Evolutionary conservation across 2,797 vertebrate genomes (phyloP).

Genomic region (Numenius phaeopus): DNA sequence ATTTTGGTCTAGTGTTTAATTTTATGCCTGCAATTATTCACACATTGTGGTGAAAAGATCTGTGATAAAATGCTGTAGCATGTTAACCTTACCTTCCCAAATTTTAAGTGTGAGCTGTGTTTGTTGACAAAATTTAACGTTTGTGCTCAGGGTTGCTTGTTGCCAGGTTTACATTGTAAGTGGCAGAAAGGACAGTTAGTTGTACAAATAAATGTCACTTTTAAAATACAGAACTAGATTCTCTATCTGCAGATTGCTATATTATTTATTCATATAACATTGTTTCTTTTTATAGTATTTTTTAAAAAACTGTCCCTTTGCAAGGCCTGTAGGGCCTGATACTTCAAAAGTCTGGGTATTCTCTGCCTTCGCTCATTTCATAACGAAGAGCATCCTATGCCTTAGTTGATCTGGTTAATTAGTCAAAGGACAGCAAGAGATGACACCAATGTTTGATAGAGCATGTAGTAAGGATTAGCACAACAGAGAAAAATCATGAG

Average conservation of each 20-base stretch:
- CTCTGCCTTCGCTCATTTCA: not conserved
- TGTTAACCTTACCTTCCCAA: not conserved
- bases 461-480: not conserved
- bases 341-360: not conserved
- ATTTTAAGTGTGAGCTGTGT: not conserved
- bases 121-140: not conserved
- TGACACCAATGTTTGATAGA: not conserved
- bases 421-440: not conserved
- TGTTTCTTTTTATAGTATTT: not conserved
- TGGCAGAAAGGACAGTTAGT: not conserved
- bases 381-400: not conserved
- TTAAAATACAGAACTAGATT: not conserved
- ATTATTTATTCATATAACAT: not conserved
- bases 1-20: not conserved
- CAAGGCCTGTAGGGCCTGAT: not conserved
- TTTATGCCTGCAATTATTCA: not conserved
- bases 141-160: not conserved
- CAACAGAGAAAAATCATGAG: conserved; percentile 2
- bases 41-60: not conserved
- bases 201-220: not conserved
- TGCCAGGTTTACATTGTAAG: not conserved
- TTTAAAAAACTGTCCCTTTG: not conserved
- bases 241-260: not conserved
- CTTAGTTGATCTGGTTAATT: not conserved
- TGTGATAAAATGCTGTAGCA: not conserved